A percentile compares a stretch with the other conserved stretches of the same genome.
These are phyloP conservation scores for Rugalucina vietnamica DNA, from an alignment of 2,888 invertebrate genomes.

Conservation along the genomic window DNA sequence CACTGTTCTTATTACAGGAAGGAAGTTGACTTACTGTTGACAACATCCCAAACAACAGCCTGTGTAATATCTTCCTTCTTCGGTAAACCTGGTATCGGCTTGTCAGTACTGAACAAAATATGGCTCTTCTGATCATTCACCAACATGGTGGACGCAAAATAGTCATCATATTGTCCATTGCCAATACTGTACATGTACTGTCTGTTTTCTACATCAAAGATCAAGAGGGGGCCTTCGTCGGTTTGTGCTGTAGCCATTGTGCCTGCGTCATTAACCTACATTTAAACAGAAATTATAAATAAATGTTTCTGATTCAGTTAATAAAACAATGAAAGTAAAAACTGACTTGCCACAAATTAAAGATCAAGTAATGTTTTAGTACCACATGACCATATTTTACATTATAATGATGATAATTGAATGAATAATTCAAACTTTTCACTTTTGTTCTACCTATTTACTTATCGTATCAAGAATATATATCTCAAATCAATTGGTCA, in stretches of 20 bases:
- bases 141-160: slow-evolving; percentile 23
- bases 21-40: slow-evolving; percentile 44
- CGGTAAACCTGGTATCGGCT: background rate
- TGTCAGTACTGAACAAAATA: slow-evolving; percentile 32
- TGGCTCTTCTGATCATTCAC: slow-evolving; percentile 28
- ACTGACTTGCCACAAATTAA: background rate
- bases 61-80: slow-evolving; percentile 38
- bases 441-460: background rate
- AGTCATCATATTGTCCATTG: slow-evolving; percentile 3
- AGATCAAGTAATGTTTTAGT: background rate
- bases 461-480: too few species aligned
- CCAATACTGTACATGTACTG: slow-evolving; percentile 37
- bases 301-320: too few species aligned
- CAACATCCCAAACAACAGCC: slow-evolving; percentile 46
- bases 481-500: too few species aligned
- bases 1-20: too few species aligned
- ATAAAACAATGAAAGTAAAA: background rate
- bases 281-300: background rate
- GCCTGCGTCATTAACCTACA: slow-evolving; percentile 42
- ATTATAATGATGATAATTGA: background rate
- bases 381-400: background rate
- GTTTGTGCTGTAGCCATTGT: slow-evolving; percentile 35
- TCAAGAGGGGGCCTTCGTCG: slow-evolving; percentile 37
- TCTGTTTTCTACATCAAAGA: slow-evolving; percentile 37
- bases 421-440: background rate